Conservation (phyloP, 2,888 invertebrate genomes). For the Coleophora deauratella region DNA sequence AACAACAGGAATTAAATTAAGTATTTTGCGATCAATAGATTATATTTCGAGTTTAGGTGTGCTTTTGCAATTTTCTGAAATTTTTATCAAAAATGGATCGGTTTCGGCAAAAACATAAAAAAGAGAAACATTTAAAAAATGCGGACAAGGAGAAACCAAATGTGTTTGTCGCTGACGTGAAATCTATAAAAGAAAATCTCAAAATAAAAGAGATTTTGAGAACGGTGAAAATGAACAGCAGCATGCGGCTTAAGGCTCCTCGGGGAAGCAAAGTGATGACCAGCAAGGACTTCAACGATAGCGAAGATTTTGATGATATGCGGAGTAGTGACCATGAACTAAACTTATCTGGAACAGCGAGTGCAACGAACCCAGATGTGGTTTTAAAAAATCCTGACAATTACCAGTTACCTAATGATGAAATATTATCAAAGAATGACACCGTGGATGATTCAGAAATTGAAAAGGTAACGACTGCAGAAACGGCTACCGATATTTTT, state of each 20-base stretch:
- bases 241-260: conserved; percentile 55
- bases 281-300: conserved; percentile 47
- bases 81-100: conserved; percentile 42
- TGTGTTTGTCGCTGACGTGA: conserved; percentile 45
- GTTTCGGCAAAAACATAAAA: conserved; percentile 46
- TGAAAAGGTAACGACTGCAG: no score
- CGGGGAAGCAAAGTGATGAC: conserved; percentile 53
- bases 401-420: neutral
- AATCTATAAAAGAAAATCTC: conserved; percentile 52
- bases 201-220: conserved; percentile 60
- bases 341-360: conserved; percentile 22
- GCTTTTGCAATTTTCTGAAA: neutral
- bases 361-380: conserved; percentile 43
- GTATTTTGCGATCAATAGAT: conserved; percentile 18
- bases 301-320: conserved; percentile 37
- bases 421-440: conserved; percentile 2
- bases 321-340: conserved; percentile 12
- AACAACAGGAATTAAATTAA: conserved; percentile 20
- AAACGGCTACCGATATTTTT: neutral
- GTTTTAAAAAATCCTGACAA: conserved; percentile 16
- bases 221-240: conserved; percentile 62
- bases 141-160: conserved; percentile 38
- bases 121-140: conserved; percentile 39
- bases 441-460: no score
- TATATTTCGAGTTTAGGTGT: conserved; percentile 11